Percentiles rank a stretch among this genome's conserved stretches.
Evolutionary conservation across 1,140 invertebrate species (phyloP).

Genomic region (Pteromalus puparum): DNA sequence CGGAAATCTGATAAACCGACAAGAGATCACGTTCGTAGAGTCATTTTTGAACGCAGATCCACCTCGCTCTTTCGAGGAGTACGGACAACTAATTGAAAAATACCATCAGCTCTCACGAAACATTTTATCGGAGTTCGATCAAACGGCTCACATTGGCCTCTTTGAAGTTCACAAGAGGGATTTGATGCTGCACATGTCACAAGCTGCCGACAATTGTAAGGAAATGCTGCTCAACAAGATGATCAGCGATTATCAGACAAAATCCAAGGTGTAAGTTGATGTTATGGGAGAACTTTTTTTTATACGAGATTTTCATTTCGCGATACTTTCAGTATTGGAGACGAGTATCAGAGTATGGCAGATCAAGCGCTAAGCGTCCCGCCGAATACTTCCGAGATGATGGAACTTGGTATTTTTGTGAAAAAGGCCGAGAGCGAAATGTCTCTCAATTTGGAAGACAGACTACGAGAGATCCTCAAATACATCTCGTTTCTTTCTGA

Average conservation of each 20-base stretch:
- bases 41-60: conserved; percentile 81
- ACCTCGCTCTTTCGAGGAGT: conserved; percentile 81
- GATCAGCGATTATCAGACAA: conserved; percentile 86
- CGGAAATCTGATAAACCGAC: conserved; percentile 85
- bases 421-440: conserved; percentile 84
- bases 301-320: conserved; percentile 40
- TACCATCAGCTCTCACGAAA: conserved; percentile 80
- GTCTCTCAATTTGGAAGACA: conserved; percentile 84
- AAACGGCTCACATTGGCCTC: conserved; percentile 85
- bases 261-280: conserved; percentile 83
- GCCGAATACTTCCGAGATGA: conserved; percentile 88
- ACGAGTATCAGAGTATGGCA: conserved; percentile 89
- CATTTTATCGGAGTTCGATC: conserved; percentile 80
- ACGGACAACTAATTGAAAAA: conserved; percentile 79
- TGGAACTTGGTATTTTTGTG: conserved; percentile 88
- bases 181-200: conserved; percentile 84
- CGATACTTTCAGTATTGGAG: conserved; percentile 81
- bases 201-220: conserved; percentile 82
- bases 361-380: conserved; percentile 87
- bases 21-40: conserved; percentile 81
- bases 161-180: conserved; percentile 90
- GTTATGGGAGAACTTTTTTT: neutral
- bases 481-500: conserved; percentile 88
- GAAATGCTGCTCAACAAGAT: conserved; percentile 84
- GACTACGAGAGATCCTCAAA: conserved; percentile 80